Percentiles rank a stretch among this genome's conserved stretches.
These are phyloP conservation scores for Corythoichthys intestinalis DNA, from an alignment of 2,113 vertebrate species.

Conservation along the genomic window DNA sequence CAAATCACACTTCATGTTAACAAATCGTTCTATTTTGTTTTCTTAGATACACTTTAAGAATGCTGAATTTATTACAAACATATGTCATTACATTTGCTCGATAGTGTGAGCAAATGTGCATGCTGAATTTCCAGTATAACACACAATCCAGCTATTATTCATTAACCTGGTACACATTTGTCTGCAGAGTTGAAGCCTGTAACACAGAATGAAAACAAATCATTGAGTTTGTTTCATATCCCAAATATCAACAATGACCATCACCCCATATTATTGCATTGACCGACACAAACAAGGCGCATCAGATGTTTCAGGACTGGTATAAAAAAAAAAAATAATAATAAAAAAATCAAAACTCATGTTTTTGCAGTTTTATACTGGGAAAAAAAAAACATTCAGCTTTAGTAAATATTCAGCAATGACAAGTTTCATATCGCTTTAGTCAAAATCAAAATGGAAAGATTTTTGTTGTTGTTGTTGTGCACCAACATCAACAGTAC, in stretches of 20 bases:
- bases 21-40: background rate
- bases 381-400: no score
- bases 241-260: constrained; percentile 7
- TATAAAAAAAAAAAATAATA: background rate
- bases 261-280: background rate
- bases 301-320: background rate
- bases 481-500: no score
- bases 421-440: no score
- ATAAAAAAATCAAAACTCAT: no score
- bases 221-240: background rate
- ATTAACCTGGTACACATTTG: constrained; percentile 7
- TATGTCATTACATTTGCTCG: constrained; percentile 16
- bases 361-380: no score
- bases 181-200: constrained; percentile 1
- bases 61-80: constrained; percentile 25
- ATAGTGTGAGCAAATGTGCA: constrained; percentile 25
- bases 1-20: constrained; percentile 23
- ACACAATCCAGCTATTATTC: constrained; percentile 10
- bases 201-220: background rate
- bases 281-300: background rate
- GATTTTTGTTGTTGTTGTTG: no score
- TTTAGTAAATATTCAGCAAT: no score
- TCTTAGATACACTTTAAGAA: constrained; percentile 24
- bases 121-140: constrained; percentile 24
- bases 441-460: no score